A percentile compares a stretch with the other conserved stretches of the same genome.
Evolutionary conservation across 2,797 vertebrate species (phyloP).

Genomic region (Epinephelus malabaricus): DNA sequence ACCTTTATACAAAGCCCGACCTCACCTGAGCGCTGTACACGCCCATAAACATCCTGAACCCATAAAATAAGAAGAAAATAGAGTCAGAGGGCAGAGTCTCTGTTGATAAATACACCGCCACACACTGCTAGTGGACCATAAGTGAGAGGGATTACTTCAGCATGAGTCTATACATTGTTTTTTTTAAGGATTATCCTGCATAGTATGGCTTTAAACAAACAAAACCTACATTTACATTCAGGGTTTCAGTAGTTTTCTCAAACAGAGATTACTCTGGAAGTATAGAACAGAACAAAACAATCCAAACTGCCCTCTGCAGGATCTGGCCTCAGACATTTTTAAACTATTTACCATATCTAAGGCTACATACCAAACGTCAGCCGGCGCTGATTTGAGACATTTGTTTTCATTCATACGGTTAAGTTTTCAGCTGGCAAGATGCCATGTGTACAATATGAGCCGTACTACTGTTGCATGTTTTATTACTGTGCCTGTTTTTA

Average conservation of each 20-base stretch:
- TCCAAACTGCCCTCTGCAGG: conserved; percentile 3
- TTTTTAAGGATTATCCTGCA: no score
- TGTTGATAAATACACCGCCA: no score
- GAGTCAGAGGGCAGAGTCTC: no score
- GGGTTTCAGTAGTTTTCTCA: not conserved
- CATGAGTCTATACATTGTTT: no score
- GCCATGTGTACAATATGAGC: not conserved
- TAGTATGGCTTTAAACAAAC: no score
- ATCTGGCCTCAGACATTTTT: conserved; percentile 1
- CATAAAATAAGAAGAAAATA: no score
- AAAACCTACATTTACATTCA: no score
- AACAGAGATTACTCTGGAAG: conserved; percentile 6
- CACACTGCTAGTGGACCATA: no score
- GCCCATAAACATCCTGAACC: no score
- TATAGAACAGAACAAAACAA: conserved; percentile 12
- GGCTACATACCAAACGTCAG: conserved; percentile 29
- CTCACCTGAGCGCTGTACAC: no score
- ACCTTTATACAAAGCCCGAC: no score
- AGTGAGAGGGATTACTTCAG: no score
- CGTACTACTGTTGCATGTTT: not conserved
- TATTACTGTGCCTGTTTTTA: not conserved
- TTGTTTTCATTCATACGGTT: conserved; percentile 25
- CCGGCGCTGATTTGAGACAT: conserved; percentile 12
- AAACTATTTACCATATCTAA: conserved; percentile 18
- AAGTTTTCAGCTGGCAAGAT: not conserved